These are phyloP conservation scores for Luehdorfia chinensis DNA, from an alignment of 1,140 invertebrate genomes.

Conservation along the genomic window DNA sequence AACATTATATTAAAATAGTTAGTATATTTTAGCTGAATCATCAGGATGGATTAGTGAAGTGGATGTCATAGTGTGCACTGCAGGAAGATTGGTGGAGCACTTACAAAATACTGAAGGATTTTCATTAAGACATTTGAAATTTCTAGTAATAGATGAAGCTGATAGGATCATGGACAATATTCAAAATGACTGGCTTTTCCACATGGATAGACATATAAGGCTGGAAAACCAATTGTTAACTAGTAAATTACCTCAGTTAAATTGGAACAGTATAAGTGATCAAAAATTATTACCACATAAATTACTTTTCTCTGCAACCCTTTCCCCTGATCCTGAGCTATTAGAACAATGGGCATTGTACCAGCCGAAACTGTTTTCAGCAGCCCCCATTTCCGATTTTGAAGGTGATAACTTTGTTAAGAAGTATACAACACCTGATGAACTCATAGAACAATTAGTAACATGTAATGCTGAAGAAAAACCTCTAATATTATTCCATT, in stretches of 20 bases:
- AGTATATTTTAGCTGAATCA: background rate
- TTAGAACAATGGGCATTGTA: conserved; percentile 92
- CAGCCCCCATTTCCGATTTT: conserved; percentile 75
- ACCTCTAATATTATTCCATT: conserved; percentile 88
- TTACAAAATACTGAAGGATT: conserved; percentile 93
- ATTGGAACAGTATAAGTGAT: conserved; percentile 69
- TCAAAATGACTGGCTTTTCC: conserved; percentile 92
- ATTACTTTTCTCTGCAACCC: conserved; percentile 95
- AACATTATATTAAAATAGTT: conserved; percentile 14
- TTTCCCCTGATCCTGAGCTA: conserved; percentile 97
- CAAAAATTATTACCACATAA: conserved; percentile 87
- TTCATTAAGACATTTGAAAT: conserved; percentile 86
- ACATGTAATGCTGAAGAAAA: conserved; percentile 85
- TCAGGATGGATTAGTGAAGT: conserved; percentile 78
- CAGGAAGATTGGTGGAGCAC: conserved; percentile 95
- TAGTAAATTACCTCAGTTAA: conserved; percentile 59
- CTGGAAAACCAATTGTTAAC: conserved; percentile 56
- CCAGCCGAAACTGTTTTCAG: conserved; percentile 94
- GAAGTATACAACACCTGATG: conserved; percentile 90
- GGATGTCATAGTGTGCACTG: conserved; percentile 96
- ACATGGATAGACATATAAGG: conserved; percentile 81
- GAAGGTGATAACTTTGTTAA: conserved; percentile 78
- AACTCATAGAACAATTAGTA: conserved; percentile 87
- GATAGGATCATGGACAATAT: conserved; percentile 95
- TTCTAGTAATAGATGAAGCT: conserved; percentile 97